phyloP scores from a whole-genome alignment of 2,797 vertebrate genomes.

The Pseudochirops corinnae region DNA sequence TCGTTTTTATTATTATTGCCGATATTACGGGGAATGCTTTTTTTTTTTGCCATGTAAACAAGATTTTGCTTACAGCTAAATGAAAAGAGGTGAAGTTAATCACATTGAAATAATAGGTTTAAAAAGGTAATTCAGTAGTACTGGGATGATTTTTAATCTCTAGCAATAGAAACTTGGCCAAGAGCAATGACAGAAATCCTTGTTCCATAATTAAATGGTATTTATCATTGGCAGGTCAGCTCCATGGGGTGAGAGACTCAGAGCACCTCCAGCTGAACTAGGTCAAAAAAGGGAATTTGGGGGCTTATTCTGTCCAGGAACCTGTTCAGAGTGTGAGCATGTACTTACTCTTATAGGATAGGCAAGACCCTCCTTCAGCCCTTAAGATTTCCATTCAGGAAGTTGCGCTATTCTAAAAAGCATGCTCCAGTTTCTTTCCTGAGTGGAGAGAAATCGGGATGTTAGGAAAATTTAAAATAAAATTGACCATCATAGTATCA shows the following conservation, averaged over 20 bases:
- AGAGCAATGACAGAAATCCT: constrained; percentile 87
- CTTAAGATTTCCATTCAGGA: not conserved
- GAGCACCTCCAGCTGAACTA: constrained; percentile 43
- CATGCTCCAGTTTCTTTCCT: not conserved
- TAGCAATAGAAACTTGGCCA: constrained; percentile 83
- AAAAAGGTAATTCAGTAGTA: constrained; percentile 89
- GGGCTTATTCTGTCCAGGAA: not conserved
- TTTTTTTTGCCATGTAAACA: constrained; percentile 88
- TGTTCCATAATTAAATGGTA: constrained; percentile 88
- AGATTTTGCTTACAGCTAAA: constrained; percentile 90
- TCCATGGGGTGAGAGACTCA: constrained; percentile 74
- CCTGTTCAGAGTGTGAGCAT: not conserved
- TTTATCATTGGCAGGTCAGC: constrained; percentile 85
- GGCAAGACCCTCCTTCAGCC: not conserved
- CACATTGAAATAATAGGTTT: constrained; percentile 91
- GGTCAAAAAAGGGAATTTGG: constrained; percentile 17
- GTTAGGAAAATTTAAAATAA: not conserved
- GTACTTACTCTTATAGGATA: not conserved
- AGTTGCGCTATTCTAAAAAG: not conserved
- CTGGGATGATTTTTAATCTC: constrained; percentile 88
- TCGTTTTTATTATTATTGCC: constrained; percentile 90
- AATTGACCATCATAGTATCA: not conserved
- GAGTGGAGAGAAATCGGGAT: not conserved
- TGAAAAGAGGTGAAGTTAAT: constrained; percentile 90
- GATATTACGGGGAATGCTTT: constrained; percentile 87